Conservation (phyloP, 1,140 invertebrate genomes). For the Pseudomyrmex sp. region DNA sequence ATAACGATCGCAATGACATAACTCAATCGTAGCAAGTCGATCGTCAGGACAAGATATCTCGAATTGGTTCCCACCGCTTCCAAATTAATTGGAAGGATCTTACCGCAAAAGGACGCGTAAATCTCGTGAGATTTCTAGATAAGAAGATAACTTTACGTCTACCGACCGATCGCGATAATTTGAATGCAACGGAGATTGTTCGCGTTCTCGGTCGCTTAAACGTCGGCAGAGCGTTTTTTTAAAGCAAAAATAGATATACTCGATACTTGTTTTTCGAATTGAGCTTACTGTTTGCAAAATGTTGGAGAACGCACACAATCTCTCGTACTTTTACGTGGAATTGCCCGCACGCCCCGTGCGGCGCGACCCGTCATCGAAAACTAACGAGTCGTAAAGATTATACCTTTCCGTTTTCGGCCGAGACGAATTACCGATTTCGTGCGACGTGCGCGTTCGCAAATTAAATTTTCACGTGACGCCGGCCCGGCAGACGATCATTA, state of each 20-base stretch:
- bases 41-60: constrained; percentile 62
- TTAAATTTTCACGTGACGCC: constrained; percentile 74
- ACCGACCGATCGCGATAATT: constrained; percentile 78
- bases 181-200: constrained; percentile 68
- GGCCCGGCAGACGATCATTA: constrained; percentile 61
- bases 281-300: constrained; percentile 18
- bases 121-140: constrained; percentile 76
- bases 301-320: not conserved
- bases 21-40: constrained; percentile 70
- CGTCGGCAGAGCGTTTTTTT: no score
- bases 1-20: constrained; percentile 75
- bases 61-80: constrained; percentile 61
- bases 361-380: constrained; percentile 63
- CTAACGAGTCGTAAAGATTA: constrained; percentile 36
- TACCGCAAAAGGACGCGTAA: constrained; percentile 65
- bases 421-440: constrained; percentile 67
- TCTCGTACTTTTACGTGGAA: constrained; percentile 26
- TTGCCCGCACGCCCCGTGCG: constrained; percentile 3
- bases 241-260: constrained; percentile 18
- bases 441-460: constrained; percentile 56
- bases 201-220: no score
- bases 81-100: constrained; percentile 73
- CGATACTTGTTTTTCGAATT: constrained; percentile 38
- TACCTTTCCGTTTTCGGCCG: constrained; percentile 48
- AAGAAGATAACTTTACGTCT: constrained; percentile 78